Evolutionary conservation across 2,113 vertebrate species (phyloP).

Genomic region (Chiloscyllium plagiosum): DNA sequence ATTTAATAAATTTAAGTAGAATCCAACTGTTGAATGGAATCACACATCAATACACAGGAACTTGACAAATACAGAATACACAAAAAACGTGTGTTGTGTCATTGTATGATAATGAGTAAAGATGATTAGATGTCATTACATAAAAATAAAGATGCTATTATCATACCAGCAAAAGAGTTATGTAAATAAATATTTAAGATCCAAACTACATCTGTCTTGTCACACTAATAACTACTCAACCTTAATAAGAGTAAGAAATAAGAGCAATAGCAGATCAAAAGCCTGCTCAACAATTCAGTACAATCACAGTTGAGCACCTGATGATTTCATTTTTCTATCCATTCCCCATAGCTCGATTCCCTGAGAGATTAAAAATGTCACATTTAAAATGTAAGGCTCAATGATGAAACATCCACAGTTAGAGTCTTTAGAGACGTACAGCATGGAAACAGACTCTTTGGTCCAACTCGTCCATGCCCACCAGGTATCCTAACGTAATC

Average conservation of each 20-base stretch:
- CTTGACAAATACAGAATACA: background rate
- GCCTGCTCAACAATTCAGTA: background rate
- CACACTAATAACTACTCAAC: background rate
- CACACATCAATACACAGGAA: background rate
- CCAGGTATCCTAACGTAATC: too few species aligned
- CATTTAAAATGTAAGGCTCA: too few species aligned
- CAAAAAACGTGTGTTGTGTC: background rate
- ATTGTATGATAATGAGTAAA: background rate
- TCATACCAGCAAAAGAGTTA: background rate
- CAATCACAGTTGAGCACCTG: background rate
- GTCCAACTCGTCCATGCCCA: too few species aligned
- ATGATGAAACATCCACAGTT: too few species aligned
- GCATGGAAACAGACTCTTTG: too few species aligned
- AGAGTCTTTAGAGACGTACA: too few species aligned
- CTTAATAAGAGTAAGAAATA: background rate
- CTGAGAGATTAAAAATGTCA: background rate
- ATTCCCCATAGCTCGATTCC: background rate
- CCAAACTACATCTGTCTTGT: background rate
- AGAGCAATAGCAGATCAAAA: background rate
- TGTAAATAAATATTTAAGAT: background rate
- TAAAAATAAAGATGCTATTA: background rate
- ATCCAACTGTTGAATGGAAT: background rate
- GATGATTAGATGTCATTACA: background rate
- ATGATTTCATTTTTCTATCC: background rate
- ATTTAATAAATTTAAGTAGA: background rate